Percentiles rank a stretch among this genome's conserved stretches.
phyloP scores from a whole-genome alignment of 2,888 invertebrate species.

The Erynnis tages region DNA sequence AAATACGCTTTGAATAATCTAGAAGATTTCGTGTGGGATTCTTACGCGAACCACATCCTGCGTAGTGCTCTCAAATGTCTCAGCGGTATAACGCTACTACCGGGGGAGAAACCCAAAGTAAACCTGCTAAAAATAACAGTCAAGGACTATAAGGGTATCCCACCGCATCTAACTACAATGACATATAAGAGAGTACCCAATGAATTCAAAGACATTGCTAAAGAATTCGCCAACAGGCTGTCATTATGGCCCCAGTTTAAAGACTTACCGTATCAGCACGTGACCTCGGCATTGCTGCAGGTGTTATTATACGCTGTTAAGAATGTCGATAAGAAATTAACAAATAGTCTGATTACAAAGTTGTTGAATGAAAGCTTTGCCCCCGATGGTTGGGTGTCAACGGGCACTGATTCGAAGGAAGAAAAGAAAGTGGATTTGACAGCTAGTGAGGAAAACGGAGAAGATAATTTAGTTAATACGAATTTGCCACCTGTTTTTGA shows the following conservation, averaged over 20 bases:
- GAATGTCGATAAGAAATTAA: slow-evolving; percentile 79
- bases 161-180: slow-evolving; percentile 61
- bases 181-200: slow-evolving; percentile 77
- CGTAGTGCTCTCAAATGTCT: slow-evolving; percentile 87
- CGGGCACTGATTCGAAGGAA: slow-evolving; percentile 47
- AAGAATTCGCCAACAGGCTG: slow-evolving; percentile 84
- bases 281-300: slow-evolving; percentile 88
- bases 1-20: slow-evolving; percentile 91
- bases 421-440: slow-evolving; percentile 39
- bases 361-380: slow-evolving; percentile 84
- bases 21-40: slow-evolving; percentile 91
- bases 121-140: slow-evolving; percentile 57
- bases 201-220: slow-evolving; percentile 83
- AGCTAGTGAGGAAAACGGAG: slow-evolving; percentile 36
- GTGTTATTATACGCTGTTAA: slow-evolving; percentile 83
- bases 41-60: slow-evolving; percentile 88
- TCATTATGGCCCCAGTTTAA: slow-evolving; percentile 89
- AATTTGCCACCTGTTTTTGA: slow-evolving; percentile 83
- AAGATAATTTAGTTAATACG: slow-evolving; percentile 30
- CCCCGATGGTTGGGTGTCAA: slow-evolving; percentile 59
- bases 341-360: slow-evolving; percentile 79
- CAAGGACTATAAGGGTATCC: slow-evolving; percentile 54
- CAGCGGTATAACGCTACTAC: slow-evolving; percentile 82
- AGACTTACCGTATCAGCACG: slow-evolving; percentile 85
- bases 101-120: slow-evolving; percentile 70